Conservation (phyloP, 1,140 invertebrate genomes). For the Tribolium madens region DNA sequence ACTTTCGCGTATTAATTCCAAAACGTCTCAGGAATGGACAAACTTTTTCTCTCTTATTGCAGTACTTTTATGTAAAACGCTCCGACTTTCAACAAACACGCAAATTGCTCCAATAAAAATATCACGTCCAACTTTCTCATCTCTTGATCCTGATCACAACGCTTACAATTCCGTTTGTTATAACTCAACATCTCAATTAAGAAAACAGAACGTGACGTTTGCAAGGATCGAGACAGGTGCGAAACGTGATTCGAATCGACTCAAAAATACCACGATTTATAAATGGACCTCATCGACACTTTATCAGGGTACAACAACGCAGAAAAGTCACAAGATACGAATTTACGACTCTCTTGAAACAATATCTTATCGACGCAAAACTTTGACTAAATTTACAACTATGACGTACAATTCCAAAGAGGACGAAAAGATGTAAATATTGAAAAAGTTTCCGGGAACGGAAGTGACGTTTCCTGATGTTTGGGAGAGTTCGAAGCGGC, state of each 20-base stretch:
- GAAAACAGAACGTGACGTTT: slow-evolving; percentile 40
- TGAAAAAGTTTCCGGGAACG: slow-evolving; percentile 38
- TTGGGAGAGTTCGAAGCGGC: not conserved
- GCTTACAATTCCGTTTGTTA: slow-evolving; percentile 37
- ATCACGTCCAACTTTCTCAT: slow-evolving; percentile 4
- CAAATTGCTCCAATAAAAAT: slow-evolving; percentile 22
- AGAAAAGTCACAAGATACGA: not conserved
- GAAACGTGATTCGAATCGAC: slow-evolving; percentile 30
- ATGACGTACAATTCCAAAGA: slow-evolving; percentile 16
- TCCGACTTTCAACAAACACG: slow-evolving; percentile 18
- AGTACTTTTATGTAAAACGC: slow-evolving; percentile 23
- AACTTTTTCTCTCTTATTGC: slow-evolving; percentile 34
- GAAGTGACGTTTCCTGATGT: not conserved
- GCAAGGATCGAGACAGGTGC: slow-evolving; percentile 32
- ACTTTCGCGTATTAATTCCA: slow-evolving; percentile 31
- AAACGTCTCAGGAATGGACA: slow-evolving; percentile 19
- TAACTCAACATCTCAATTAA: slow-evolving; percentile 45
- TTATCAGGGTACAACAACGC: not conserved
- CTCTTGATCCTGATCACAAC: slow-evolving; percentile 29
- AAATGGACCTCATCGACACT: slow-evolving; percentile 11
- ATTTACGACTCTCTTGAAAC: slow-evolving; percentile 42
- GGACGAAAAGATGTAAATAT: slow-evolving; percentile 40
- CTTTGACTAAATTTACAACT: slow-evolving; percentile 33
- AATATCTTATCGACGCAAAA: slow-evolving; percentile 39
- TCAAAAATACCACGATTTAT: slow-evolving; percentile 8